Conservation (phyloP, 2,113 vertebrate genomes). For the Pygoscelis adeliae region DNA sequence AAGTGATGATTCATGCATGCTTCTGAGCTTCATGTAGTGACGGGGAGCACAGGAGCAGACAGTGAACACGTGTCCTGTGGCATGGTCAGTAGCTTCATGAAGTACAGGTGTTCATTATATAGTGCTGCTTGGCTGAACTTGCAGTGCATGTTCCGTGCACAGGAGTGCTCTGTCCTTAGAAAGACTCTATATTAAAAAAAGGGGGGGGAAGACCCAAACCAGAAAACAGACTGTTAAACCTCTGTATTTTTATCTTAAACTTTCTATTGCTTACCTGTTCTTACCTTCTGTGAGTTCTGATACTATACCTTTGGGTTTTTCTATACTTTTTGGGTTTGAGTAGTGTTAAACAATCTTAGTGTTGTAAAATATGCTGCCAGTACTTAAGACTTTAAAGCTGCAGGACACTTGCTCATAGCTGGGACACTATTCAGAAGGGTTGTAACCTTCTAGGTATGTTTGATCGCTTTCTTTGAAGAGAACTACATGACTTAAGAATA, state of each 20-base stretch:
- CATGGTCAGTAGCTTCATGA: neutral
- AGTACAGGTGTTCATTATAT: neutral
- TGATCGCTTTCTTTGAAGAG: neutral
- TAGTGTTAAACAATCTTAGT: neutral
- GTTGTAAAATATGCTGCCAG: neutral
- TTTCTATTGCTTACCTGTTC: neutral
- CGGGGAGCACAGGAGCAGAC: neutral
- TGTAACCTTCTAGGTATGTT: neutral
- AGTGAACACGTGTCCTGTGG: neutral
- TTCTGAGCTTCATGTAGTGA: rapidly evolving
- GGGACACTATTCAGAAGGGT: neutral
- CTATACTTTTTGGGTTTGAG: neutral
- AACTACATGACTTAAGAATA: neutral
- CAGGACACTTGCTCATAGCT: neutral
- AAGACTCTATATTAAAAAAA: neutral
- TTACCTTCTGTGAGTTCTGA: neutral
- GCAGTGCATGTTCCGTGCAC: neutral
- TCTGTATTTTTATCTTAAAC: neutral
- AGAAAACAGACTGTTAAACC: neutral
- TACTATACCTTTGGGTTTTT: neutral
- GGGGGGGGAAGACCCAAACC: no score
- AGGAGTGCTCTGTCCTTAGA: neutral
- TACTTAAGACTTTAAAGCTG: neutral
- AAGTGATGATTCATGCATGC: neutral
- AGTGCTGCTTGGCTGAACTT: neutral